Evolutionary conservation across 2,113 vertebrate genomes (phyloP), one percentile per base, ranked within the genome.

Genomic region (Chloropsis cyanopogon): DNA sequence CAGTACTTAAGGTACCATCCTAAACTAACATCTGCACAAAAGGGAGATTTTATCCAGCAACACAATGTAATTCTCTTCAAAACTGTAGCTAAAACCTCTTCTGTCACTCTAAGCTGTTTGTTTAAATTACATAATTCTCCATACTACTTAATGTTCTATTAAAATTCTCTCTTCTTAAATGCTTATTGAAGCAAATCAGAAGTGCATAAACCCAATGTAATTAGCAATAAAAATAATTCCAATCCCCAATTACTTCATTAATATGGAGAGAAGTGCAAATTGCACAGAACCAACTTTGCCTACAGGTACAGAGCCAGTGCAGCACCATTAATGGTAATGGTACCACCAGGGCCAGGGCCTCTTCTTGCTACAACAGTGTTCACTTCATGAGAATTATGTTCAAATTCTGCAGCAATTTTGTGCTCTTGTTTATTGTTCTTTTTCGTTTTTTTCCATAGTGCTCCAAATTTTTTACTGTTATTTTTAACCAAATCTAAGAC

Each of bases 111-210:
- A 61, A 96, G 96, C 76, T 97, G 80, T 96, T 97, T 97, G 96
- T 96, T 95, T 95, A 95, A 37, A 9, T 37, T 37, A 37, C 37
- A 37, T 37, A 37, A 94, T 96, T 96, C 70, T 96, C 92, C 18
- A 2, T 96, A 84, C 96, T 95, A 86, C 88, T 97, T 96, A 87
- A 96, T 73, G 76, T 84, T 91, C 95, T 91, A 46, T 93, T 96
- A 89, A 71, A 96, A 97, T 88, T 17, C 93, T 93, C 61, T 90
- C 64, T 94, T 92, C 97, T 90, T 97, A 96, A 93, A 96, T 88
- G 89, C 88, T 94, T 97, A 90, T 83, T 97, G 95, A 95, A 96
- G 95, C 95, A 97, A 96, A 77, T 72, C 87, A 83, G 82, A 90
- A 95, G 89, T 8, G 0, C 75, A 88, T 72, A 94, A 95, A 91